Evolutionary conservation across 2,797 vertebrate genomes (phyloP), one percentile per base, ranked within the genome.

Genomic region (Heteromormyrus szaboi): DNA sequence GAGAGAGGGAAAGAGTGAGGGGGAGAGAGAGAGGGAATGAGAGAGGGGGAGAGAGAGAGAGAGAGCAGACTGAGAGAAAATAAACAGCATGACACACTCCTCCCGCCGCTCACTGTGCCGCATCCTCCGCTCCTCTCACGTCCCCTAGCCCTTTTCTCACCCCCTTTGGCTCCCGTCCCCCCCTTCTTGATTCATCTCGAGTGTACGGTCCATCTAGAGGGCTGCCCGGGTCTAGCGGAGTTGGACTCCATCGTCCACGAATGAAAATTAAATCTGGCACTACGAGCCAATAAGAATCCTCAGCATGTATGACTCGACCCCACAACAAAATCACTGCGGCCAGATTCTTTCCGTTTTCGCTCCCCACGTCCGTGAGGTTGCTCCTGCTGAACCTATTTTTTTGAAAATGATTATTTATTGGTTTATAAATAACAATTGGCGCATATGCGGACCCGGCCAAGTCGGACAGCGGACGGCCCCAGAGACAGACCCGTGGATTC

Each of bases 71-170:
- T 29, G 33, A 41, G 33, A 50, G 59, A 86, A 89, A 50, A 86
- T 62, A 89, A 89, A 89, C 48, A 53, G 88, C 25, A 89, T 89
- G 88, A 89, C 88, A 72, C 88, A 89, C 46, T 68, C 59, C 51
- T 89, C 56, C 88, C 41, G 14, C 33, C 50, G 59, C 81, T 53
- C 17, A 41, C 59, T 6, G 33, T n/a, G 53, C 87, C n/a, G 79
- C 17, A 59, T 29, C 54, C 86, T 62, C 54, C 2, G 54, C 33
- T 46, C 54, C 56, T 65, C 86, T 46, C 54, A 46, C 37, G n/a
- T 56, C 51, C 37, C 79, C 22, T 3, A 7, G 22, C 86, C n/a
- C 44, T 22, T 41, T 65, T 56, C 33, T 22, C 59, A 44, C 44
- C 37, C 12, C 51, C 9, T 41, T 62, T 33, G 29, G 22, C 48